These are phyloP conservation scores for Eudasyphora cyanicolor DNA, from an alignment of 2,888 invertebrate genomes.

Conservation along the genomic window DNA sequence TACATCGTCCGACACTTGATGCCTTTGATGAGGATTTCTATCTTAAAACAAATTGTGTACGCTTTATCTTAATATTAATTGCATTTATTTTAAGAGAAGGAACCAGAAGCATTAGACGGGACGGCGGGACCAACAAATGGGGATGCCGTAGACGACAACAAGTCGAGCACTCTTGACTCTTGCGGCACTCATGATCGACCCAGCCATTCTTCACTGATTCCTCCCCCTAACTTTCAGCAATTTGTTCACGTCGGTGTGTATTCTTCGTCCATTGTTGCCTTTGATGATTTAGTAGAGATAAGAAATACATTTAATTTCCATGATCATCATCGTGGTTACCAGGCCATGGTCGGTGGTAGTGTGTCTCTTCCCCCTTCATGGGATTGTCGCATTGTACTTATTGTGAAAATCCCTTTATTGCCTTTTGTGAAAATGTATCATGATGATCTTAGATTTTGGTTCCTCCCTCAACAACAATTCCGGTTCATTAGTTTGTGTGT, in stretches of 20 bases:
- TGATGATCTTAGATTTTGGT: constrained; percentile 55
- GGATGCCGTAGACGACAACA: neutral
- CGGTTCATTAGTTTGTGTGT: neutral
- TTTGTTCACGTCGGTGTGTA: constrained; percentile 30
- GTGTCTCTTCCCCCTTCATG: neutral
- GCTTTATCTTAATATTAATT: constrained; percentile 44
- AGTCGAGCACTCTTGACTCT: constrained; percentile 51
- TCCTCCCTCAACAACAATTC: constrained; percentile 38
- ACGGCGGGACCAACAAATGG: constrained; percentile 38
- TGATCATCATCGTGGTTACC: constrained; percentile 4
- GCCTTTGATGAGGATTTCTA: constrained; percentile 16
- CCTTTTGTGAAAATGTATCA: constrained; percentile 55
- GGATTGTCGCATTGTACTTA: constrained; percentile 6
- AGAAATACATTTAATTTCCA: constrained; percentile 21
- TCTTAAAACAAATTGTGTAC: neutral
- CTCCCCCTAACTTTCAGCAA: constrained; percentile 49
- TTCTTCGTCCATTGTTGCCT: neutral
- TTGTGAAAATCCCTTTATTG: constrained; percentile 49
- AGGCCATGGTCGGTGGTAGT: neutral
- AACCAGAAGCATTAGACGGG: constrained; percentile 45
- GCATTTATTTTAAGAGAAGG: constrained; percentile 52
- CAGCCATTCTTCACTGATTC: constrained; percentile 26
- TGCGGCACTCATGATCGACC: constrained; percentile 21
- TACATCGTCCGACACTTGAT: constrained; percentile 58
- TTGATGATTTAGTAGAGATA: constrained; percentile 37